phyloP scores from a whole-genome alignment of 2,113 vertebrate genomes.

The Casuarius casuarius region DNA sequence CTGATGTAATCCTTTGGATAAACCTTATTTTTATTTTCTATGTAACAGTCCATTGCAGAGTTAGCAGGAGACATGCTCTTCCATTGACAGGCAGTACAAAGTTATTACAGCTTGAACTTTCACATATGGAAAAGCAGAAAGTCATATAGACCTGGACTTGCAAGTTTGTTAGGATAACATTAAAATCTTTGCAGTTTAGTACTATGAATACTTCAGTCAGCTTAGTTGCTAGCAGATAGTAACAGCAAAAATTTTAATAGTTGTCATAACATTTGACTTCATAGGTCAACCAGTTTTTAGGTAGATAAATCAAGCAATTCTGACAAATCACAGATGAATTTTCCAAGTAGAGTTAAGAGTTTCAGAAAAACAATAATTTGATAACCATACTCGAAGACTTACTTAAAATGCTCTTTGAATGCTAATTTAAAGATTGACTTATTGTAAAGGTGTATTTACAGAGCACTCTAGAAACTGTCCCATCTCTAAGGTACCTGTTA shows the following conservation, averaged over 20 bases:
- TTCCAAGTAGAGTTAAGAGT: not conserved
- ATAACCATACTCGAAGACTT: not conserved
- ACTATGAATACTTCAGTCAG: not conserved
- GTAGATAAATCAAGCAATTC: not conserved
- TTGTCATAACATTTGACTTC: not conserved
- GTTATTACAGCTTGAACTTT: not conserved
- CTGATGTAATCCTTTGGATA: not conserved
- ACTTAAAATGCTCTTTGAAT: not conserved
- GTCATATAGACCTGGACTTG: not conserved
- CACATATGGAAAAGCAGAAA: fast-evolving
- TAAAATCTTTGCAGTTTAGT: not conserved
- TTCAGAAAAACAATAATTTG: not conserved
- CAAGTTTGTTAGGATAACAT: not conserved
- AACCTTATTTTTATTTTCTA: not conserved
- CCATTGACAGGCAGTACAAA: not conserved
- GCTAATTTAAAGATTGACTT: not conserved
- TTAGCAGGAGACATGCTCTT: not conserved
- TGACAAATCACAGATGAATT: not conserved
- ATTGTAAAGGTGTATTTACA: not conserved
- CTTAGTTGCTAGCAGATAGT: not conserved
- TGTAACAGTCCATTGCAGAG: not conserved
- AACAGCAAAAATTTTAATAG: not conserved
- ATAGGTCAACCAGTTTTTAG: fast-evolving
- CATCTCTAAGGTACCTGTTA: not conserved
- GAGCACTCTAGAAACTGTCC: not conserved